Base-by-base conservation (phyloP, 2,888 invertebrate genomes). In the Anorthoa munda region DNA sequence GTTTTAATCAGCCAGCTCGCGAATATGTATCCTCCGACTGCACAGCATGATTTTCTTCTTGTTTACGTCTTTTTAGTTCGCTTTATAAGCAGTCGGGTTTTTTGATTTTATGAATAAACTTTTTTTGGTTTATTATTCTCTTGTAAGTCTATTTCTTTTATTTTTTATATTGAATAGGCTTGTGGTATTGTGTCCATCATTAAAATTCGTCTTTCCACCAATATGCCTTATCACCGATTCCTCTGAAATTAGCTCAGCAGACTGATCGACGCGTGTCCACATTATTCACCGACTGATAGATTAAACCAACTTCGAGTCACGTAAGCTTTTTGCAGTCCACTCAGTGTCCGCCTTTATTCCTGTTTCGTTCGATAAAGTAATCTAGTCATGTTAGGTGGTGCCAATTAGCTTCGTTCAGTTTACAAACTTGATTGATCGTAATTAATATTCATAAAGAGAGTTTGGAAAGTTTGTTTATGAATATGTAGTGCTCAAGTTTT, bases 371-470 rank as follows among this genome's bases (percentile, higher is more conserved):
- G 81, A 82, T 82, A 75, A 70, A 80, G 46, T 83, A 65, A 84
- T 82, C 84, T 83, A 63, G 75, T 70, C 69, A 72, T 48, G 81
- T 80, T 75, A 80, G 81, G 81, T 82, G 66, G 69, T 80, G 85
- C 84, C 82, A 83, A 83, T 83, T 83, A 83, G 82, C 71, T 74
- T 55, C 77, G 84, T 81, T 72, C 71, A 74, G 73, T 67, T 72
- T 59, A 77, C 85, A 74, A 81, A 84, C 77, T 77, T 81, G 84
- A 83, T 84, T 70, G 82, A 81, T 81, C 39, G 55, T 72, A 72
- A 79, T 83, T 84, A 81, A 77, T 84, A 84, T 77, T 77, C 84
- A 81, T 77, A 72, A 65, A 82, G 71, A 84, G 69, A 84, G 74
- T 84, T 81, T 81, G 69, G 77, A 84, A 82, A 84, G 85, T 75